phyloP scores from a whole-genome alignment of 1,140 invertebrate genomes.

The Drosophila baimaii region DNA sequence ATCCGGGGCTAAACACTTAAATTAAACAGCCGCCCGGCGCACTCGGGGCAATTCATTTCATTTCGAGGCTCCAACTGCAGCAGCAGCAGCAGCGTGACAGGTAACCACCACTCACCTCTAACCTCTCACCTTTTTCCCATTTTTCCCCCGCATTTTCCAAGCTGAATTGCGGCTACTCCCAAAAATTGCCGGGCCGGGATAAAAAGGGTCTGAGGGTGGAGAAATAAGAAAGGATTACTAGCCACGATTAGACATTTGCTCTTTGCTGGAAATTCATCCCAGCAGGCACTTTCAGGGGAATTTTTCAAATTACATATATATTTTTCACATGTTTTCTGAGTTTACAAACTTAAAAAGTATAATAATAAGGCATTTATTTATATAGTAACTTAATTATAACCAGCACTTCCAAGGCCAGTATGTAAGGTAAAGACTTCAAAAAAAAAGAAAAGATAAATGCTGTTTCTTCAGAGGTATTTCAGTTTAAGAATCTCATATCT shows the following conservation, averaged over 20 bases:
- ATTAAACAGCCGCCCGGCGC: slow-evolving; percentile 74
- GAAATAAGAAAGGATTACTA: slow-evolving; percentile 7
- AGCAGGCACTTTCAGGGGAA: neutral
- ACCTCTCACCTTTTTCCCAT: neutral
- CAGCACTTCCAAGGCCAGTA: too few relatives aligned
- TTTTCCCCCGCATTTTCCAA: neutral
- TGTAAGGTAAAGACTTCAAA: too few relatives aligned
- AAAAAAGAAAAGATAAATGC: too few relatives aligned
- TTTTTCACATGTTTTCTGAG: neutral
- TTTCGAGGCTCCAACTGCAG: too few relatives aligned
- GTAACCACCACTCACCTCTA: slow-evolving; percentile 3
- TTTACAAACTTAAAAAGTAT: neutral
- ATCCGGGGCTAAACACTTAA: slow-evolving; percentile 60
- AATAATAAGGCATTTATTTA: neutral
- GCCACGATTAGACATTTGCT: slow-evolving; percentile 7
- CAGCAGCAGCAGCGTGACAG: slow-evolving; percentile 59
- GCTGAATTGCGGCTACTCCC: neutral
- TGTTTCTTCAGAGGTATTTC: too few relatives aligned
- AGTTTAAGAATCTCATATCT: too few relatives aligned
- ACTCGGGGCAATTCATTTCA: slow-evolving; percentile 75
- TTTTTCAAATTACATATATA: neutral
- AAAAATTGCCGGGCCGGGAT: too few relatives aligned
- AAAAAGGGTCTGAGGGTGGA: neutral
- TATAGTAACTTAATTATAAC: too few relatives aligned
- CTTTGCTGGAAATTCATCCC: neutral